phyloP scores from a whole-genome alignment of 1,140 invertebrate species.

The Charaxes varanes region DNA sequence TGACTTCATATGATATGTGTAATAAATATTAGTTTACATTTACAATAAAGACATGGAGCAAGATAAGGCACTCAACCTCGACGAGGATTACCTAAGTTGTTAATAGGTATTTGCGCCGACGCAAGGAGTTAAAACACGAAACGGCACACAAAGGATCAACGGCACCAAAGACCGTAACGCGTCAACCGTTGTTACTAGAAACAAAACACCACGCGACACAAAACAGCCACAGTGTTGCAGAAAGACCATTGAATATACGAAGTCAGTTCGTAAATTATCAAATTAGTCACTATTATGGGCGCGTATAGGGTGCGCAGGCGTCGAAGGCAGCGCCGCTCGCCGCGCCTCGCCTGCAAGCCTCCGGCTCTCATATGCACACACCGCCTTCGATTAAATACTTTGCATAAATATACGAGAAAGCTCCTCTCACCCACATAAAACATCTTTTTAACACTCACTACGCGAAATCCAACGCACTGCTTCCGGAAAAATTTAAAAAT shows the following conservation, averaged over 20 bases:
- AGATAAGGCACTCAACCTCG: constrained; percentile 44
- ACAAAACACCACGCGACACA: constrained; percentile 38
- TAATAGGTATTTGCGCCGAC: constrained; percentile 35
- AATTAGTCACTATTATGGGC: constrained; percentile 49
- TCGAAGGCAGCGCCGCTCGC: constrained; percentile 53
- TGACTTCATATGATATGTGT: constrained; percentile 16
- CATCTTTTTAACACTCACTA: constrained; percentile 43
- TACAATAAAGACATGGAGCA: constrained; percentile 21
- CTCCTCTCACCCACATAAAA: constrained; percentile 39
- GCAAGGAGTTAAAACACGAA: constrained; percentile 34
- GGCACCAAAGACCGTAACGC: constrained; percentile 18
- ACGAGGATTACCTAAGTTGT: constrained; percentile 40
- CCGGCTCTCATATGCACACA: constrained; percentile 55
- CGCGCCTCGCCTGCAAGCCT: constrained; percentile 52
- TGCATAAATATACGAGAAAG: constrained; percentile 71
- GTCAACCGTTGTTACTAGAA: constrained; percentile 19
- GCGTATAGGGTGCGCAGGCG: constrained; percentile 55
- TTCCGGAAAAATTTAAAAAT: constrained; percentile 53
- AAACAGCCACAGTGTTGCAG: constrained; percentile 45
- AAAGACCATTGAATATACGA: constrained; percentile 40
- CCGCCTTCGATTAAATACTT: constrained; percentile 67
- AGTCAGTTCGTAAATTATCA: constrained; percentile 38
- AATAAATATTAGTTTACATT: constrained; percentile 21
- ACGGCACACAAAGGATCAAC: constrained; percentile 47
- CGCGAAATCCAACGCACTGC: constrained; percentile 43